Evolutionary conservation across 2,888 invertebrate species (phyloP).

Genomic region (Andrena camellia): DNA sequence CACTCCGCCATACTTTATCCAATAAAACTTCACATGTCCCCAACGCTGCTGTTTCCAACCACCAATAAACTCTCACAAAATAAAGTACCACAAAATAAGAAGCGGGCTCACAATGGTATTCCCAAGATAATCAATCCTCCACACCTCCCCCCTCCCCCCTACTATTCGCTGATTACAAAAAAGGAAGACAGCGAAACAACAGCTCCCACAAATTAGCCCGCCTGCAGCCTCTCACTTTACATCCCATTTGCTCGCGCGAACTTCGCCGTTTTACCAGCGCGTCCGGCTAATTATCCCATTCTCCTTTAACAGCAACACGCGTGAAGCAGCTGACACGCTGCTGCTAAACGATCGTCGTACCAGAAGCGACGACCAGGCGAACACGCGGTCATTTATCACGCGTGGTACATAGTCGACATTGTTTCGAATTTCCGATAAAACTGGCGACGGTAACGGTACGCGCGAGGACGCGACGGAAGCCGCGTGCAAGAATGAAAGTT

Average conservation of each 20-base stretch:
- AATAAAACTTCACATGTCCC: background rate
- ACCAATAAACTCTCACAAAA: background rate
- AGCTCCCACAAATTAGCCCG: slow-evolving; percentile 51
- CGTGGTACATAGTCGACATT: slow-evolving; percentile 50
- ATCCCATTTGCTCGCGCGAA: slow-evolving; percentile 47
- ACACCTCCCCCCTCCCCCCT: slow-evolving; percentile 6
- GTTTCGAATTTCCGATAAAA: slow-evolving; percentile 58
- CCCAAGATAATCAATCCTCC: background rate
- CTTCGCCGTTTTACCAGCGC: slow-evolving; percentile 18
- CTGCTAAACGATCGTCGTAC: slow-evolving; percentile 30
- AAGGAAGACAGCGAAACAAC: slow-evolving; percentile 27
- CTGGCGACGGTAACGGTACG: slow-evolving; percentile 39
- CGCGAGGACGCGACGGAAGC: slow-evolving; percentile 35
- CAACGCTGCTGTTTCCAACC: background rate
- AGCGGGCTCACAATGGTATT: background rate
- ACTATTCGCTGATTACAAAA: slow-evolving; percentile 39
- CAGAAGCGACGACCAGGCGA: slow-evolving; percentile 32
- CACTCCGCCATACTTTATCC: background rate
- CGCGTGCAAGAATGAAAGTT: slow-evolving; percentile 49
- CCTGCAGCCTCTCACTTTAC: slow-evolving; percentile 47
- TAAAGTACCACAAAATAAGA: background rate
- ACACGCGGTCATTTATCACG: slow-evolving; percentile 42
- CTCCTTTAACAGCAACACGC: slow-evolving; percentile 31
- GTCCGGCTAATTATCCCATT: slow-evolving; percentile 55
- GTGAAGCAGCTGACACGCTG: slow-evolving; percentile 33